Evolutionary conservation across 2,888 invertebrate genomes (phyloP).

Genomic region (Laothoe populi): DNA sequence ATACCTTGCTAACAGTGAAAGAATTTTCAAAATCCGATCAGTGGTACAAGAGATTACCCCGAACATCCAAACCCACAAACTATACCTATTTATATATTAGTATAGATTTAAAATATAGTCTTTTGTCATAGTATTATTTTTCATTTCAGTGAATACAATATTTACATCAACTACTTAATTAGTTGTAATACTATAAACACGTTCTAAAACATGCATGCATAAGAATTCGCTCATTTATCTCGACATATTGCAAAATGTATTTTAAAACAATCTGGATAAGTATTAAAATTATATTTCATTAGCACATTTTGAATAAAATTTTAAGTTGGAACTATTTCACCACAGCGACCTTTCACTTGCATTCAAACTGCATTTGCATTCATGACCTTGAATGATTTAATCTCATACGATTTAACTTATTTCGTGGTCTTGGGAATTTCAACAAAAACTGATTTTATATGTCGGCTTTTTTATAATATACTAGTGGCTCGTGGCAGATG

Average conservation of each 20-base stretch:
- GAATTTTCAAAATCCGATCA: no score
- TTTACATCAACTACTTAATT: no score
- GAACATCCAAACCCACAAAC: no score
- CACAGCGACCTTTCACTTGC: constrained; percentile 9
- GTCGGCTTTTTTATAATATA: background rate
- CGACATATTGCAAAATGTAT: background rate
- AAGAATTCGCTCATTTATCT: background rate
- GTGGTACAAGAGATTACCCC: no score
- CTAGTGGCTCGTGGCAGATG: no score
- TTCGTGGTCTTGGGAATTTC: background rate
- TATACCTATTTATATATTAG: no score
- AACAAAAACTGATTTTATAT: background rate
- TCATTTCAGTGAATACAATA: no score
- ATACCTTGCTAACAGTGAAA: no score
- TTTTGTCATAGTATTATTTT: no score
- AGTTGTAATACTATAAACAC: no score
- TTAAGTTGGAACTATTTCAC: background rate
- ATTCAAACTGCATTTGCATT: constrained; percentile 9
- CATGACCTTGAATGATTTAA: background rate
- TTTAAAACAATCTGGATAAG: background rate
- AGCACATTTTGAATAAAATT: background rate
- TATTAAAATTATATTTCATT: background rate
- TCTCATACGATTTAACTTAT: background rate
- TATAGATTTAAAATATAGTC: no score
- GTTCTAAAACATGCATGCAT: no score